Evolutionary conservation across 2,113 vertebrate species (phyloP).

Genomic region (Cygnus buccinator): DNA sequence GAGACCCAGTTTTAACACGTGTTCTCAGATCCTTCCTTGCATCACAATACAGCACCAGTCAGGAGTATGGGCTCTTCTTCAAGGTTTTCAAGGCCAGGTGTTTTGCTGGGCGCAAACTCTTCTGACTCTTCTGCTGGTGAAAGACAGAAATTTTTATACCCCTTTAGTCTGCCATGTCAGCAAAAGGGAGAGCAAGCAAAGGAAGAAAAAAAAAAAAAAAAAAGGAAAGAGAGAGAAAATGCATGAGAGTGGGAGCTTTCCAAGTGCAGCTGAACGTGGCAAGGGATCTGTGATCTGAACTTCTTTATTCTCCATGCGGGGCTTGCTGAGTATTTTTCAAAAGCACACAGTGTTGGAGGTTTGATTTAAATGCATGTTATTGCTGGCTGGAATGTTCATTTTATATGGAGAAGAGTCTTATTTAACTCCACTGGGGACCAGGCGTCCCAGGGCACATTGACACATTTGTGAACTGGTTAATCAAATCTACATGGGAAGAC

Average conservation of each 20-base stretch:
- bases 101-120: background rate
- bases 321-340: background rate
- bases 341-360: background rate
- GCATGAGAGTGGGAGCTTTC: background rate
- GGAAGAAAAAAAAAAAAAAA: background rate
- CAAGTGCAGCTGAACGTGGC: background rate
- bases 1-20: background rate
- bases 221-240: background rate
- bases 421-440: background rate
- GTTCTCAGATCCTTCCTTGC: background rate
- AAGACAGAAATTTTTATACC: background rate
- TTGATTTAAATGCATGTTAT: background rate
- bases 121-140: background rate
- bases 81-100: accelerated
- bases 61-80: background rate
- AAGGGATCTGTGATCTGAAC: background rate
- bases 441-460: background rate
- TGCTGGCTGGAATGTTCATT: background rate
- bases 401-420: background rate
- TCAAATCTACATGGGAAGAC: background rate
- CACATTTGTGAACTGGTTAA: background rate
- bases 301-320: background rate
- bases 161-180: accelerated
- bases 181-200: background rate
- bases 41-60: background rate